Conservation (phyloP, 1,140 invertebrate genomes). For the Tetramorium parvispinum region DNA sequence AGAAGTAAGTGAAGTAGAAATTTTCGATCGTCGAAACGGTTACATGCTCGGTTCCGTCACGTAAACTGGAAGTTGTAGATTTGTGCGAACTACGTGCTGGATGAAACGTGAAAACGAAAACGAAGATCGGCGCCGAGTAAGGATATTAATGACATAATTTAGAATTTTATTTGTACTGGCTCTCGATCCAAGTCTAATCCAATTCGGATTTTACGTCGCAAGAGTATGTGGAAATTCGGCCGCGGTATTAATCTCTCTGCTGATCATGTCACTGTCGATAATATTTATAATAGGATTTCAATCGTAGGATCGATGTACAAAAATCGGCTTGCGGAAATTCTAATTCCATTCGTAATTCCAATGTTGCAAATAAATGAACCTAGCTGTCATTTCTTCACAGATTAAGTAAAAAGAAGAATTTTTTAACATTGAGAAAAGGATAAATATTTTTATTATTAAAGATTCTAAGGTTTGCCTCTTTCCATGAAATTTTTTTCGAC, state of each 20-base stretch:
- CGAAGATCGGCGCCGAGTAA: neutral
- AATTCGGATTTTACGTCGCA: neutral
- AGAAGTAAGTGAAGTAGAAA: slow-evolving; percentile 60
- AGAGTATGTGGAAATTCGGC: neutral
- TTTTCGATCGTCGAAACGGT: slow-evolving; percentile 43
- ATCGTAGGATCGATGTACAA: slow-evolving; percentile 16
- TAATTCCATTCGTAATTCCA: neutral
- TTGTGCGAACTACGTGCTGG: slow-evolving; percentile 44
- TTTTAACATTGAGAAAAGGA: neutral
- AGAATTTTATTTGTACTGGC: slow-evolving; percentile 42
- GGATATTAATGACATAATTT: slow-evolving; percentile 1
- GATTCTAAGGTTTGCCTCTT: neutral
- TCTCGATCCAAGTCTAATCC: slow-evolving; percentile 13
- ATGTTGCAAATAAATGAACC: neutral
- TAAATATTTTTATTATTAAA: neutral
- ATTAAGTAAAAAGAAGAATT: neutral
- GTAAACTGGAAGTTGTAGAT: slow-evolving; percentile 50
- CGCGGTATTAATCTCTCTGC: neutral
- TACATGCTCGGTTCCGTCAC: slow-evolving; percentile 20
- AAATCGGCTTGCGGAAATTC: neutral
- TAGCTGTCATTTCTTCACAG: neutral
- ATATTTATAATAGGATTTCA: neutral
- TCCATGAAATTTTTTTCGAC: neutral
- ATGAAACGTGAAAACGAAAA: slow-evolving; percentile 30
- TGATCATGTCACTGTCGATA: neutral